phyloP scores from a whole-genome alignment of 2,888 invertebrate species.

The Drosophila acutilabella region DNA sequence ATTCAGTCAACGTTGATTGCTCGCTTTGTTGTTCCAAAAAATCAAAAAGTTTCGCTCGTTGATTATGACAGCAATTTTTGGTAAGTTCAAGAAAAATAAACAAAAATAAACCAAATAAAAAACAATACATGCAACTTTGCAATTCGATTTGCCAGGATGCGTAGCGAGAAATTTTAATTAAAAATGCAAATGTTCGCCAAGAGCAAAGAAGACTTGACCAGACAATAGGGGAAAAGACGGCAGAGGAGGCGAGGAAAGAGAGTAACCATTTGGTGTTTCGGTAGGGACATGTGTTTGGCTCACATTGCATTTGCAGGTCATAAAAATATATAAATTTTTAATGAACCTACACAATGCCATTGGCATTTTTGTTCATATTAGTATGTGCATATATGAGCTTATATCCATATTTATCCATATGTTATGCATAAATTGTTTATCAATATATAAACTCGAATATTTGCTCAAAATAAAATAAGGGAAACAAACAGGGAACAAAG shows the following conservation, averaged over 20 bases:
- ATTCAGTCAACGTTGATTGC: constrained; percentile 7
- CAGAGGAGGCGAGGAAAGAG: neutral
- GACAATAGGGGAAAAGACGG: neutral
- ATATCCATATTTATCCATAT: constrained; percentile 12
- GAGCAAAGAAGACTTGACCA: constrained; percentile 35
- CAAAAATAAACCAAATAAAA: constrained; percentile 18
- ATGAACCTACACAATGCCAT: constrained; percentile 48
- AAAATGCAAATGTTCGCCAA: constrained; percentile 58
- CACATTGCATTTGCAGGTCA: constrained; percentile 52
- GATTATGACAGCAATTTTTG: constrained; percentile 52
- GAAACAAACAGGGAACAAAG: constrained; percentile 43
- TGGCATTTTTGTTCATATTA: constrained; percentile 29
- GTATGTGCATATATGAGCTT: constrained; percentile 33
- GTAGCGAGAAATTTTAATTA: constrained; percentile 60
- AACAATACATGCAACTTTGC: constrained; percentile 15
- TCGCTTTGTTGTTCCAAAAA: constrained; percentile 33
- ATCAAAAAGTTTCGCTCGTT: constrained; percentile 29
- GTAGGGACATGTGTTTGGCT: constrained; percentile 8
- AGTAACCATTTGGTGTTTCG: neutral
- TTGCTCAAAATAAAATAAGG: constrained; percentile 21
- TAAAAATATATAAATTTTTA: constrained; percentile 53
- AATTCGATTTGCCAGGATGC: constrained; percentile 39
- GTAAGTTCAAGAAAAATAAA: constrained; percentile 37
- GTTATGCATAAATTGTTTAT: constrained; percentile 3
- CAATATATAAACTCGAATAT: neutral